Evolutionary conservation across 2,113 vertebrate genomes (phyloP).

Genomic region (Psilopogon haemacephalus): DNA sequence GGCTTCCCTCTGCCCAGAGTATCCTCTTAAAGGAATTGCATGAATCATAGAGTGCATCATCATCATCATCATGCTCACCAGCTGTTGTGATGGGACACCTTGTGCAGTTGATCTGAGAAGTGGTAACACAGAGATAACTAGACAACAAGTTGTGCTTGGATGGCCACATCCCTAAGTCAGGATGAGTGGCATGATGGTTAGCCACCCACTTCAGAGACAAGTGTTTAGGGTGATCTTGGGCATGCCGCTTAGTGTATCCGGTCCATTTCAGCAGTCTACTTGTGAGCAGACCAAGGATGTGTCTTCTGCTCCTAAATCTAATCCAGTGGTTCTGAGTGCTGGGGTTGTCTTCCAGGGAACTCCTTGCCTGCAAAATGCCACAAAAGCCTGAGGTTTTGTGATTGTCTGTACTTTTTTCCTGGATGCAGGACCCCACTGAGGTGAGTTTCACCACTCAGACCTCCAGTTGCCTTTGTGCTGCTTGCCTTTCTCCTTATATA

Average conservation of each 20-base stretch:
- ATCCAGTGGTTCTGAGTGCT: neutral
- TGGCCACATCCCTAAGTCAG: neutral
- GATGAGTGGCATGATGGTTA: neutral
- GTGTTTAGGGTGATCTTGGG: neutral
- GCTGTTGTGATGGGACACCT: neutral
- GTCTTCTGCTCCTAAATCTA: neutral
- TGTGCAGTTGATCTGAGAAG: neutral
- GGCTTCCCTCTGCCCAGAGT: neutral
- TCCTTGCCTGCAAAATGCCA: neutral
- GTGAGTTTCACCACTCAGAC: neutral
- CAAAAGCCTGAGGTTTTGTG: neutral
- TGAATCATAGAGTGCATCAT: accelerated
- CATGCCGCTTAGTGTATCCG: neutral
- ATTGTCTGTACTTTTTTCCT: neutral
- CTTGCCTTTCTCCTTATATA: conserved; percentile 19
- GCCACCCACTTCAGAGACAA: neutral
- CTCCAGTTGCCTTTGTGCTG: conserved; percentile 35
- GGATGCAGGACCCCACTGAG: neutral
- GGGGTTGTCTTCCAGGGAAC: neutral
- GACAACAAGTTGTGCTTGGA: neutral
- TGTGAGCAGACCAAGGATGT: neutral
- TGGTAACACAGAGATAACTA: neutral
- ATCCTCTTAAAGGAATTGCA: neutral
- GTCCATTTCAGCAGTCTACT: neutral
- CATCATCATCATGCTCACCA: neutral